phyloP scores from a whole-genome alignment of 2,888 invertebrate genomes.

The Sympetrum striolatum region DNA sequence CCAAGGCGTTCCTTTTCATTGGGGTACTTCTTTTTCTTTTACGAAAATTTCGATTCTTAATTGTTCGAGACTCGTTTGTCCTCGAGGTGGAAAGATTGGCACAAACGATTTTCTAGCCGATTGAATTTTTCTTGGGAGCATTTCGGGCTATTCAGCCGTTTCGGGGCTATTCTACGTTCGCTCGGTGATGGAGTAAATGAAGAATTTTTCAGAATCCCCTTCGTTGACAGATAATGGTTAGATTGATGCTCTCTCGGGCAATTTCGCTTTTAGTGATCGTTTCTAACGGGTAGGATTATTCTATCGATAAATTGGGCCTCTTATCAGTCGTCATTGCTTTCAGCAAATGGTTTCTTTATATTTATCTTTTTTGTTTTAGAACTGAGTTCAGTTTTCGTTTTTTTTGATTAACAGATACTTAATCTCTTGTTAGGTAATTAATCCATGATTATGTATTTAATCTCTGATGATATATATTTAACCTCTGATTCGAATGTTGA shows the following conservation, averaged over 20 bases:
- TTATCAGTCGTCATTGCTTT: neutral
- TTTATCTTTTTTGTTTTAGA: neutral
- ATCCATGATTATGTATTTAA: neutral
- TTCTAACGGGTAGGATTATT: neutral
- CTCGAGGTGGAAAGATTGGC: conserved; percentile 20
- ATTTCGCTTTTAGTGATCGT: neutral
- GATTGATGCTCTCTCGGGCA: neutral
- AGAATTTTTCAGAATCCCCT: neutral
- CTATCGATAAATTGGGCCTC: neutral
- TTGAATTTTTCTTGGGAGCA: neutral
- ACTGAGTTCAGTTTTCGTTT: too few relatives aligned
- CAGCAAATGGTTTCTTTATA: neutral
- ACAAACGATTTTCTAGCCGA: conserved; percentile 8
- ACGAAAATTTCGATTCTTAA: conserved; percentile 1
- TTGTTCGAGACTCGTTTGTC: conserved; percentile 32
- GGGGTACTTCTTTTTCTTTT: neutral
- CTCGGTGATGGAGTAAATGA: neutral
- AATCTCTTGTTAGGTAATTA: too few relatives aligned
- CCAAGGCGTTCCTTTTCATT: neutral
- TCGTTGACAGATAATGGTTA: neutral
- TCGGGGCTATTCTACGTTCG: neutral
- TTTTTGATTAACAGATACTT: too few relatives aligned
- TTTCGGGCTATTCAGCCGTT: neutral
- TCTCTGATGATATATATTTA: neutral
- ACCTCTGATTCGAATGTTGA: neutral